Base-by-base conservation (phyloP, 2,888 invertebrate genomes). In the Melanargia galathea region DNA sequence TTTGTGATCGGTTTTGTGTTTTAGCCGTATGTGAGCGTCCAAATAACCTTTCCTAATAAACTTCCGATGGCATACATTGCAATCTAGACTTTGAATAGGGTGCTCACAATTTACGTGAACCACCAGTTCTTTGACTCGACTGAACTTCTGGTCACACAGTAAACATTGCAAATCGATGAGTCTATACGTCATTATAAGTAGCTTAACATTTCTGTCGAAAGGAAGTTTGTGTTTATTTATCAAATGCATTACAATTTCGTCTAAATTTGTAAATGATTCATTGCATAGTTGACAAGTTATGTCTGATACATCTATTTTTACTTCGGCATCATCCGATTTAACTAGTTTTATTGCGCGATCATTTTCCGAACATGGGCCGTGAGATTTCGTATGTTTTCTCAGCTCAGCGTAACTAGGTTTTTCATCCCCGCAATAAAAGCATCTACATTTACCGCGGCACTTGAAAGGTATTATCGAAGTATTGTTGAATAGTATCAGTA, bases 381-480 rank as follows among this genome's bases (percentile, higher is more conserved):
- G 90, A 0, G 71, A 70, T 65, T 76, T 74, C 0, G 84, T 86
- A 58, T 90, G 89, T 33, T 78, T 76, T 61, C 76, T 76, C 18
- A 89, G 71, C 38, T 75, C 72, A 30, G 70, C 66, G 62, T 79
- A 79, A 24, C 75, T 71, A 0, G 73, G 65, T 10, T 79, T 65
- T 68, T 83, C 81, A 18, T 81, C 78, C 1, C 85, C 86, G 62
- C 90, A 90, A 73, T 83, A 88, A 73, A 86, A 89, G 65, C 90
- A 90, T 66, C 86, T 71, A 65, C 82, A 87, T 75, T 84, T 86
- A 0, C 83, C 82, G 0, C 86, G 80, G 82, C 83, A 87, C 78
- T 89, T 89, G 74, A 90, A 89, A 1, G 90, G 90, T 66, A 87
- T 77, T 45, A 89, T 70, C 0, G 87, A 76, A 1, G 90, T 88